Conservation (phyloP, 2,888 invertebrate genomes). For the Catocala nupta region DNA sequence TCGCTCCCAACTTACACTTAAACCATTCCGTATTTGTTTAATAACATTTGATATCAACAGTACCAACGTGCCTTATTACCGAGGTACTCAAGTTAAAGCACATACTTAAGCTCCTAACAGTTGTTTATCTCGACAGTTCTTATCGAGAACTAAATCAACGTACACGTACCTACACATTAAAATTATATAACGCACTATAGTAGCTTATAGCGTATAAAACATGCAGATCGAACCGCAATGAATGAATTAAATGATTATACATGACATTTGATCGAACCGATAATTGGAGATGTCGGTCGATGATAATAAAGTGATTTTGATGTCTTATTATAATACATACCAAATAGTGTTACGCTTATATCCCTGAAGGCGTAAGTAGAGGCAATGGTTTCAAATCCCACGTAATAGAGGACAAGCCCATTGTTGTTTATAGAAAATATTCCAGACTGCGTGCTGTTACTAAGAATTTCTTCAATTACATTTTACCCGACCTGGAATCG, state of each 20-base stretch:
- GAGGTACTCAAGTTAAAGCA: constrained; percentile 33
- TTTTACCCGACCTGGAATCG: no score
- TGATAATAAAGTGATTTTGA: constrained; percentile 40
- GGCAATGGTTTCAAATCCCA: no score
- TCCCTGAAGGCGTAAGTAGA: background rate
- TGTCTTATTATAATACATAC: no score
- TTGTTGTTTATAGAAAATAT: no score
- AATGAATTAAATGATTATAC: constrained; percentile 35
- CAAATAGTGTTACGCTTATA: no score
- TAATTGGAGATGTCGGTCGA: constrained; percentile 49
- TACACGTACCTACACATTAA: constrained; percentile 5
- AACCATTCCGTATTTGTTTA: constrained; percentile 28
- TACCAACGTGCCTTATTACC: constrained; percentile 31
- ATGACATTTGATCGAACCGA: constrained; percentile 41
- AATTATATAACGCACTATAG: constrained; percentile 27
- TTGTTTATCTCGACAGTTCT: constrained; percentile 31
- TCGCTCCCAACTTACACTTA: constrained; percentile 7
- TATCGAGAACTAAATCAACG: constrained; percentile 29
- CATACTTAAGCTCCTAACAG: constrained; percentile 35
- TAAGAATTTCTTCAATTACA: no score
- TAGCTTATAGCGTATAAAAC: constrained; percentile 18
- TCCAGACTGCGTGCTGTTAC: no score
- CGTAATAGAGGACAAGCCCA: no score
- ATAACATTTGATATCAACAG: constrained; percentile 18
- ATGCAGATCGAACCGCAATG: constrained; percentile 27